phyloP scores from a whole-genome alignment of 2,113 vertebrate species.

The Catharus bicknelli region DNA sequence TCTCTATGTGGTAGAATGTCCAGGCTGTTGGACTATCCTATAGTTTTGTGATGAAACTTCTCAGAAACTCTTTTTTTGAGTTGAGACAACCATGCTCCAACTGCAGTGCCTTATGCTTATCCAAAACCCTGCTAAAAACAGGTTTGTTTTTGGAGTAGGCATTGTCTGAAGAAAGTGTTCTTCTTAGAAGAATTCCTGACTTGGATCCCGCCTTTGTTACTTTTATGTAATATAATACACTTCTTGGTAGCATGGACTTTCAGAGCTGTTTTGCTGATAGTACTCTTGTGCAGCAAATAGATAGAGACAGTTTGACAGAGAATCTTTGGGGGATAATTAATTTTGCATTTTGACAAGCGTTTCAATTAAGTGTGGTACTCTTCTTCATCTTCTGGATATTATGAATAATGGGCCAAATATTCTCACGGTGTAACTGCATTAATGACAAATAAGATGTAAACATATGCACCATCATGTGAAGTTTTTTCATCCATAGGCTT shows the following conservation, averaged over 20 bases:
- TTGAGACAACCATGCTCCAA: background rate
- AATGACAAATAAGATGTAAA: constrained; percentile 4
- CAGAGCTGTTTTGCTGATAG: constrained; percentile 24
- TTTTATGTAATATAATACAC: constrained; percentile 15
- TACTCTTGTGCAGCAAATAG: constrained; percentile 34
- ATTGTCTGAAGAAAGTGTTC: background rate
- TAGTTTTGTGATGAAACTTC: background rate
- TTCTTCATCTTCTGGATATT: constrained; percentile 24
- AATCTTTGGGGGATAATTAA: constrained; percentile 57
- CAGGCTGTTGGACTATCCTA: background rate
- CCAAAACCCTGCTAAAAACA: background rate
- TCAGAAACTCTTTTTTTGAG: background rate
- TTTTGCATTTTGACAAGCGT: constrained; percentile 56
- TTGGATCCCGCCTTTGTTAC: constrained; percentile 1
- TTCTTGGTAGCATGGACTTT: background rate
- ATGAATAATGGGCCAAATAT: constrained; percentile 29
- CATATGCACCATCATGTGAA: background rate
- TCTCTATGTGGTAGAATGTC: background rate
- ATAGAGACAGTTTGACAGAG: constrained; percentile 63
- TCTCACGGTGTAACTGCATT: constrained; percentile 24
- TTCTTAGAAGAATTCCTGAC: background rate
- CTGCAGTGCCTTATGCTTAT: background rate
- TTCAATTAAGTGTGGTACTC: constrained; percentile 60
- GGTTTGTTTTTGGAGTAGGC: background rate
- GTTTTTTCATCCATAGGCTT: background rate